Base-by-base conservation (phyloP, 2,888 invertebrate genomes). In the Leptothorax acervorum region DNA sequence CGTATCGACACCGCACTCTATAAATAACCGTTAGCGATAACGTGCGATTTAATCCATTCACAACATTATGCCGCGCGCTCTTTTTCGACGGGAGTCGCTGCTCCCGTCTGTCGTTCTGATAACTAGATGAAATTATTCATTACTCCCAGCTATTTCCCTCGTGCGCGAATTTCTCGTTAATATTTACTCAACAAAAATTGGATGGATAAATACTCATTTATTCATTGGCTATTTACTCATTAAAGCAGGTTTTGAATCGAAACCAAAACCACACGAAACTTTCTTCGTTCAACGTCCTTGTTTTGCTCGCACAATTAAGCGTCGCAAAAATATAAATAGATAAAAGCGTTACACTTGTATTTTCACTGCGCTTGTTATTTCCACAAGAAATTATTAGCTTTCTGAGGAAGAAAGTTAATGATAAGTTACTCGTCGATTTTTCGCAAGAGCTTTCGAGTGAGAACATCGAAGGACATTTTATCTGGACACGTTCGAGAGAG, bases 11-110 rank as follows among this genome's bases (percentile, higher is more conserved):
- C 35, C 12, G 48, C 39, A 23, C 51, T 81, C 73, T 81, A 81
- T 73, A 81, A 81, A 81, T 81, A 81, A 81, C 79, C 28, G 48
- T 71, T 48, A 39, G 60, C 60, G 79, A 81, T 81, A 81, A 81
- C 73, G 12, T 39, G 15, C 51, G 60, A 73, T 81, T 79, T 81
- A 81, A 81, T 81, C 48, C 60, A 62, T 28, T 71, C 39, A 48
- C 39, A 60, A 71, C 79, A 71, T 51, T 39, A n/a, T 45, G 23
- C 39, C 31, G 35, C 15, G 68, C 23, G 18, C 18, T 75, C 53
- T 81, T 82, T 85, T 87, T 87, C 71, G 63, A 68, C 75, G 60
- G 31, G 18, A 68, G 23, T 57, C 68, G 42, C 15, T 28, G 53
- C 79, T 31, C 45, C 48, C 35, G 23, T 18, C 18, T 31, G 5